Evolutionary conservation across 2,888 invertebrate species (phyloP), one percentile per base, ranked within the genome.

Genomic region (Bellardia pandia): DNA sequence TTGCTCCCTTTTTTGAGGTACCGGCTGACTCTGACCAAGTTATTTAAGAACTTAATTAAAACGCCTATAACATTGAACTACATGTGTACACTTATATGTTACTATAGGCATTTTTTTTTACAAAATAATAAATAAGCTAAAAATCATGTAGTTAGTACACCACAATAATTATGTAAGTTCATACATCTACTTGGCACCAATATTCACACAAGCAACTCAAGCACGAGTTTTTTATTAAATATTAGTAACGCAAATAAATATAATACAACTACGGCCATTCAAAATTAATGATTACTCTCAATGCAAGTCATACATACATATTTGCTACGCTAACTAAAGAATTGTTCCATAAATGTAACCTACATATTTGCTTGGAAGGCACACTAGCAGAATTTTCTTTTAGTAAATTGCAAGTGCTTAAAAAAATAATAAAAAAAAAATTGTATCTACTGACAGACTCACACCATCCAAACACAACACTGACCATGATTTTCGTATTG

Each of bases 401-500:
- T 13, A 45, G 45, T 14, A n/a, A 48, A 60, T 48, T 60, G 16
- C 60, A 71, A 71, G 23, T 74, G 53, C 45, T 66, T 58, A 42
- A 64, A 51, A 51, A 42, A 30, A 66, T 40, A 8, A 40, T n/a
- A 72, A 42, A 53, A 37, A 42, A 64, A 16, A n/a, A n/a, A n/a
- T n/a, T n/a, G n/a, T n/a, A n/a, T n/a, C n/a, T n/a, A 48, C 60
- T 62, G 62, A 71, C 40, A 71, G 62, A 71, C 40, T 79, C 53
- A 42, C 45, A 58, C 45, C 30, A 45, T 9, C 56, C 58, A 64
- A 23, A 4, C 37, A 37, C 53, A 66, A 23, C 74, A 69, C 51
- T 75, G 75, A 82, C 75, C 75, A 76, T 69, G 75, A 80, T 72
- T 58, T 76, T 33, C n/a, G 37, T 51, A 53, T 45, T 14, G 56